Evolutionary conservation across 2,797 vertebrate genomes (phyloP), one percentile per base, ranked within the genome.

Genomic region (Silurus lanzhouensis): DNA sequence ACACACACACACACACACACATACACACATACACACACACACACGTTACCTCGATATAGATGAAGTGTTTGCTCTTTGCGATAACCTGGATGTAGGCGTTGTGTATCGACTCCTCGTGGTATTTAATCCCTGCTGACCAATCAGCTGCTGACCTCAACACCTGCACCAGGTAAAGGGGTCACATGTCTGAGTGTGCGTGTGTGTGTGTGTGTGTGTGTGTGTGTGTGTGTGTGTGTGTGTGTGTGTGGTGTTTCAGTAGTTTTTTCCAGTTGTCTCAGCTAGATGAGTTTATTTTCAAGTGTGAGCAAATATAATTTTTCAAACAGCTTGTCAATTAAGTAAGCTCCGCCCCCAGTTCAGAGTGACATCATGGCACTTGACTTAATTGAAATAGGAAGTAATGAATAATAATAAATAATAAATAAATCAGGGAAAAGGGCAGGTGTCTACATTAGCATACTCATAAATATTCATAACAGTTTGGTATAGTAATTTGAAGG

Each of bases 81-180:
- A 99, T 99, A 91, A 97, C 96, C 0, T 93, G 91, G 89, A 97
- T 1, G 38, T 99, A 99, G 79, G 97, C 98, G 0, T 91, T 91
- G 81, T 99, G 98, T 91, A 99, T 99, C 88, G 98, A 99, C 87
- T 98, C 98, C 90, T 99, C 98, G 0, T 98, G 96, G 94, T 99
- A 96, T 89, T 99, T 99, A 63, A 99, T 99, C 66, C 98, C 98
- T 0, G 97, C 97, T 0, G 98, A 99, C 98, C 98, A 99, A 87
- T 99, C 98, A 38, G 97, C 94, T 71, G 97, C 95, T 1, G 98
- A 99, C n/a, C 98, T 95, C 90, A 99, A 91, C 88, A 97, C 94
- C 98, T 99, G 86, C 0, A 84, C 20, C 86, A 81, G 22, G n/a
- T 38, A 81, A 44, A 57, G 1, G 5, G 31, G 25, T n/a, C 46